Evolutionary conservation across 1,140 invertebrate species (phyloP), one percentile per base, ranked within the genome.

Genomic region (Tetraneura akinire): DNA sequence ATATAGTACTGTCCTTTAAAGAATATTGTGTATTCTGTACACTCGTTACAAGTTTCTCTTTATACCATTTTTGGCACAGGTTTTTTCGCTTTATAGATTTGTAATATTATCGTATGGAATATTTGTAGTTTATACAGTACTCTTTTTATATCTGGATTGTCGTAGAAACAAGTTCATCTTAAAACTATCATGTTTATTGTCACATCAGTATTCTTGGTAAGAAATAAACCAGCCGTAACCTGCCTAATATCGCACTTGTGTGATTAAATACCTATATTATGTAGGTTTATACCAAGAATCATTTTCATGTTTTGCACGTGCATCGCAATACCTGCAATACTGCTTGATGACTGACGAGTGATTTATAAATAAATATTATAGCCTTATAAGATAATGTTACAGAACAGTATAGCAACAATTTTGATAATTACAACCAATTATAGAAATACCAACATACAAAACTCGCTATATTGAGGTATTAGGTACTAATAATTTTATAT

Each of bases 221-320:
- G 16, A 74, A 57, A 32, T 73, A 73, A 73, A 74, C 71, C 71
- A 57, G 53, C 32, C 23, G 21, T 71, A 49, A 71, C 45, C 26
- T 49, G 45, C 45, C 68, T 71, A 51, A 71, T 68, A 68, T 71
- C 47, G 68, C 23, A 71, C 68, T 71, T 49, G 47, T 71, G 49
- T 49, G 26, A n/a, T 37, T 37, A 37, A 42, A 74, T 55, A n/a
- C n/a, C n/a, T n/a, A n/a, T n/a, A 47, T 8, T 13, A 73, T 26
- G 32, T 74, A 3, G 37, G 14, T 74, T 55, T 55, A 57, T 32
- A 74, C 71, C 4, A 21, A 16, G 51, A 74, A 74, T 74, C 26
- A 74, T 74, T 74, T 57, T 74, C 71, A 74, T 74, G 51, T 74
- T 74, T 74, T 29, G n/a, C 71, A 57, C 51, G 71, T 57, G n/a